A percentile compares a stretch with the other conserved stretches of the same genome.
phyloP scores from a whole-genome alignment of 2,888 invertebrate genomes.

The Calliopum simillimum region DNA sequence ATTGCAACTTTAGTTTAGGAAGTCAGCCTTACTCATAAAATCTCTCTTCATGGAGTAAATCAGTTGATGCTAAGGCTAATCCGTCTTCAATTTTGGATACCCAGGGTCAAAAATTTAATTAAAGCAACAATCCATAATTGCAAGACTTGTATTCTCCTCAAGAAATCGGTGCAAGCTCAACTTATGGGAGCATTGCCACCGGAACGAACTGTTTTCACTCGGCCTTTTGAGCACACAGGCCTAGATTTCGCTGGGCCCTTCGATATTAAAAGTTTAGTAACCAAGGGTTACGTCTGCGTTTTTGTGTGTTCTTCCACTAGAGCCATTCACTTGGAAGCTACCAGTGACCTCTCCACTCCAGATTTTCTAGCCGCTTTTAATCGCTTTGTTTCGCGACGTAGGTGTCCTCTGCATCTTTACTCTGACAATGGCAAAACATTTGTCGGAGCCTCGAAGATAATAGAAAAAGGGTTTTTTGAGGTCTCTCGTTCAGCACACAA shows the following conservation, averaged over 20 bases:
- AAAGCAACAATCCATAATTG: neutral
- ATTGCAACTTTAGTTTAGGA: too few species aligned
- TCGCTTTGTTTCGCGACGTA: constrained; percentile 39
- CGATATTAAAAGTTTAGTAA: constrained; percentile 36
- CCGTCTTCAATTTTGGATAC: constrained; percentile 15
- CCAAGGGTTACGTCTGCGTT: too few species aligned
- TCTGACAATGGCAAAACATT: constrained; percentile 43
- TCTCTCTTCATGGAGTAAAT: constrained; percentile 17
- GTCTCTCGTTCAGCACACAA: neutral
- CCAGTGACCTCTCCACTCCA: too few species aligned
- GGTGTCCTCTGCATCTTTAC: constrained; percentile 34
- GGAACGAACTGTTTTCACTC: too few species aligned
- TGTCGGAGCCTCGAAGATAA: constrained; percentile 35
- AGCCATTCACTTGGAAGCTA: too few species aligned
- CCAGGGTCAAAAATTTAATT: neutral
- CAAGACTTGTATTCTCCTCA: neutral
- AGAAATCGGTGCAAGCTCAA: too few species aligned
- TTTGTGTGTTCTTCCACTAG: too few species aligned
- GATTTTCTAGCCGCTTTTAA: constrained; percentile 38
- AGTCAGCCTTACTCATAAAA: too few species aligned
- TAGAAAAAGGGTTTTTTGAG: constrained; percentile 28
- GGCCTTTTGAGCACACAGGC: too few species aligned
- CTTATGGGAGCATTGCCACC: too few species aligned
- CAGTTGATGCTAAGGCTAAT: neutral
- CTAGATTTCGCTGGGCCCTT: constrained; percentile 36